Percentiles rank a stretch among this genome's conserved stretches.
These are phyloP conservation scores for Phyllotreta cruciferae DNA, from an alignment of 2,888 invertebrate genomes.

Conservation along the genomic window DNA sequence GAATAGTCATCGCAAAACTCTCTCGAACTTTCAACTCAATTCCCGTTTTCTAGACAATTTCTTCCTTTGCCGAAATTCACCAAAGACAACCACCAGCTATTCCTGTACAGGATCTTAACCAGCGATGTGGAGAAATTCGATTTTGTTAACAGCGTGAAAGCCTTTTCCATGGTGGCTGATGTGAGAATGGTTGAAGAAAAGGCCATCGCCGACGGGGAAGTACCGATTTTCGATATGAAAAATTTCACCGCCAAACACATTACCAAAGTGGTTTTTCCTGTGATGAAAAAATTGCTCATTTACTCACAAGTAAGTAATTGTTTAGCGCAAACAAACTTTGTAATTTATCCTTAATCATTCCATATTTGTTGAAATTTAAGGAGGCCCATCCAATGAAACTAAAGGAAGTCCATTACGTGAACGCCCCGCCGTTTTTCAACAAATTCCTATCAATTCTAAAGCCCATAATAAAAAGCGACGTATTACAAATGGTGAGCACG, in stretches of 20 bases:
- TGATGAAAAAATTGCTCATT: slow-evolving; percentile 73
- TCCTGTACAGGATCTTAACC: slow-evolving; percentile 70
- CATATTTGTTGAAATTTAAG: slow-evolving; percentile 55
- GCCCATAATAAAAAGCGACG: slow-evolving; percentile 72
- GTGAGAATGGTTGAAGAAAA: slow-evolving; percentile 67
- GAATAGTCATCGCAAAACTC: slow-evolving; percentile 36
- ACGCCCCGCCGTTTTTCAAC: slow-evolving; percentile 71
- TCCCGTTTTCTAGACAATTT: slow-evolving; percentile 67
- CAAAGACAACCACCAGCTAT: slow-evolving; percentile 71
- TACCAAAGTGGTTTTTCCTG: slow-evolving; percentile 68
- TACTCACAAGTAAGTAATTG: slow-evolving; percentile 67
- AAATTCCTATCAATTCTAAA: slow-evolving; percentile 68
- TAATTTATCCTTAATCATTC: neutral
- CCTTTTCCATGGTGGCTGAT: slow-evolving; percentile 77
- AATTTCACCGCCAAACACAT: slow-evolving; percentile 71
- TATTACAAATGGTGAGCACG: slow-evolving; percentile 67
- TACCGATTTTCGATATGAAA: slow-evolving; percentile 75
- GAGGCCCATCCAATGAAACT: slow-evolving; percentile 74
- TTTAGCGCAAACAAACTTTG: neutral
- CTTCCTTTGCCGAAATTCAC: slow-evolving; percentile 72
- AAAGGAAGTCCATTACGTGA: slow-evolving; percentile 71
- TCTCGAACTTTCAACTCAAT: neutral
- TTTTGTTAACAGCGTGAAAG: slow-evolving; percentile 71
- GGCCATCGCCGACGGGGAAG: slow-evolving; percentile 70
- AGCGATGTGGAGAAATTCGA: slow-evolving; percentile 70